Conservation (phyloP, 2,797 vertebrate genomes). For the Nannoperca australis region DNA sequence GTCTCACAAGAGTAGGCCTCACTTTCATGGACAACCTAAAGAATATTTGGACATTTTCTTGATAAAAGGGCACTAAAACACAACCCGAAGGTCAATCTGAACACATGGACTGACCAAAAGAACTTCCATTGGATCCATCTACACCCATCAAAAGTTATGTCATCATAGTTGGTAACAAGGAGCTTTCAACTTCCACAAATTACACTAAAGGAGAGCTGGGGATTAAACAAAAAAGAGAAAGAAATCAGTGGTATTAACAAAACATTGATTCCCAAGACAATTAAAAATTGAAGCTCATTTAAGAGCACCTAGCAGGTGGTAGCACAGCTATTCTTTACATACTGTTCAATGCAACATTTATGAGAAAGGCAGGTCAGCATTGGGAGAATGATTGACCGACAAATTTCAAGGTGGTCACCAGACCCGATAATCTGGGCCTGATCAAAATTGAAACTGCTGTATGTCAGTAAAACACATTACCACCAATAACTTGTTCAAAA, state of each 20-base stretch:
- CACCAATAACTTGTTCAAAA: not conserved
- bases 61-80: not conserved
- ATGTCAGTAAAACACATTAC: not conserved
- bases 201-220: conserved; percentile 20
- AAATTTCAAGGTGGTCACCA: conserved; percentile 28
- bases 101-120: not conserved
- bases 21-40: not conserved
- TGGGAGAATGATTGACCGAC: conserved; percentile 21
- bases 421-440: not conserved
- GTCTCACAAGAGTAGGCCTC: not conserved
- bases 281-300: conserved; percentile 64
- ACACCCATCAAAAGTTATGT: not conserved
- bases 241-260: conserved; percentile 64
- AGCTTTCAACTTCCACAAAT: conserved; percentile 11
- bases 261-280: conserved; percentile 56
- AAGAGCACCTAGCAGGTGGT: conserved; percentile 47
- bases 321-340: conserved; percentile 49
- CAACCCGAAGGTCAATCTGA: not conserved
- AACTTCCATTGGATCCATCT: not conserved
- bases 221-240: conserved; percentile 36
- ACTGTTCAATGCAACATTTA: conserved; percentile 41
- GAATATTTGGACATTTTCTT: not conserved
- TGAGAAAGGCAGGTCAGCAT: conserved; percentile 22
- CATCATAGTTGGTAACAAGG: not conserved
- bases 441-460: not conserved